phyloP scores from a whole-genome alignment of 1,140 invertebrate species.

The Lordiphosa collinella region DNA sequence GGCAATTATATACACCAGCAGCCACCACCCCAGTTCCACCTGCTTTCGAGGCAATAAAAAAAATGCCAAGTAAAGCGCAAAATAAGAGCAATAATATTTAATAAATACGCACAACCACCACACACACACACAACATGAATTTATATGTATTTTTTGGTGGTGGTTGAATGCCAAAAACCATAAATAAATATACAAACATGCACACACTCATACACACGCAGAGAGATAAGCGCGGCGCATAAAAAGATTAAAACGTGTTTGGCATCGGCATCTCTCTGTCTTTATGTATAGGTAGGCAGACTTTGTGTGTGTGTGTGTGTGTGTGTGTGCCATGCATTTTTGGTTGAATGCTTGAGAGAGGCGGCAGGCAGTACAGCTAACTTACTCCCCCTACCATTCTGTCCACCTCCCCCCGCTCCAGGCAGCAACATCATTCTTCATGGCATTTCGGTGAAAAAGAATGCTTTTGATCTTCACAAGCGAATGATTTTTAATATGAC shows the following conservation, averaged over 20 bases:
- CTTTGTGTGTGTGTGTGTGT: slow-evolving; percentile 11
- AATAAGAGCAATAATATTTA: slow-evolving; percentile 77
- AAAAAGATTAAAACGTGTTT: slow-evolving; percentile 45
- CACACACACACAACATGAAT: slow-evolving; percentile 20
- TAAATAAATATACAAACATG: slow-evolving; percentile 19
- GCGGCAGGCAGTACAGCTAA: slow-evolving; percentile 34
- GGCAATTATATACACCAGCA: slow-evolving; percentile 23
- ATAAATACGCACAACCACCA: slow-evolving; percentile 64
- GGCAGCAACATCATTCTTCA: slow-evolving; percentile 56
- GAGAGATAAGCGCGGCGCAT: slow-evolving; percentile 32
- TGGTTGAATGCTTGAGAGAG: slow-evolving; percentile 62
- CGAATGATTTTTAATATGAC: slow-evolving; percentile 79
- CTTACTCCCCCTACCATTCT: slow-evolving; percentile 32
- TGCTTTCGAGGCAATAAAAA: slow-evolving; percentile 60
- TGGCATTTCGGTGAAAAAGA: slow-evolving; percentile 76
- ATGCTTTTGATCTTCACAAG: slow-evolving; percentile 79
- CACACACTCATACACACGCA: not conserved
- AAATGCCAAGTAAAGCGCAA: slow-evolving; percentile 58
- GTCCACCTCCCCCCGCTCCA: not conserved
- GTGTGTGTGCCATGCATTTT: slow-evolving; percentile 53
- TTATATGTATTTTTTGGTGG: slow-evolving; percentile 9
- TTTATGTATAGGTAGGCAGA: slow-evolving; percentile 51
- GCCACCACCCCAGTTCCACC: slow-evolving; percentile 1
- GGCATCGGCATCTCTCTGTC: slow-evolving; percentile 14
- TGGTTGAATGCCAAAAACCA: slow-evolving; percentile 24